A percentile compares a stretch with the other conserved stretches of the same genome.
Evolutionary conservation across 2,113 vertebrate genomes (phyloP).

Genomic region (Microcebus ravelobensis): DNA sequence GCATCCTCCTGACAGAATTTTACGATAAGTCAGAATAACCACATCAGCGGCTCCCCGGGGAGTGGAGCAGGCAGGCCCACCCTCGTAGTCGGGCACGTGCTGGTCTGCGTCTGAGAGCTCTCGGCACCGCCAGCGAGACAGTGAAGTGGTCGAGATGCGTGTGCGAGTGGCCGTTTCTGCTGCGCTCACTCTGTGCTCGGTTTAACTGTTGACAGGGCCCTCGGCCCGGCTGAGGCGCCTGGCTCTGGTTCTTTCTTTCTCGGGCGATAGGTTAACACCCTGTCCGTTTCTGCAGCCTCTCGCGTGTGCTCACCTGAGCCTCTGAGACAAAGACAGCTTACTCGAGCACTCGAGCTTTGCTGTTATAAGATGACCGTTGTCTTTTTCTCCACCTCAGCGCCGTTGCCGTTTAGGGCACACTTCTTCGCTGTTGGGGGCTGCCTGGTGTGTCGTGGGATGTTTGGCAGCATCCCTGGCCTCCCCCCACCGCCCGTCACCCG

Average conservation of each 20-base stretch:
- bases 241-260: neutral
- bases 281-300: neutral
- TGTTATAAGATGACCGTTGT: neutral
- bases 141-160: neutral
- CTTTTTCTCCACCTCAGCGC: neutral
- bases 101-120: neutral
- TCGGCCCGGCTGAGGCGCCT: neutral
- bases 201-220: neutral
- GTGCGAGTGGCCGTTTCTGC: neutral
- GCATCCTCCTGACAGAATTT: neutral
- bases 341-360: neutral
- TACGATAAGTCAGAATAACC: neutral
- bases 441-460: neutral
- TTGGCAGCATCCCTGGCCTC: neutral
- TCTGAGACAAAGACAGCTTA: neutral
- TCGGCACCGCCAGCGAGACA: neutral
- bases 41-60: neutral
- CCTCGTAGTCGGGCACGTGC: fast-evolving
- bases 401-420: neutral
- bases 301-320: neutral
- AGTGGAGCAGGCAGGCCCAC: fast-evolving
- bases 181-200: neutral
- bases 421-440: neutral
- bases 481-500: neutral
- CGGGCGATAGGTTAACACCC: neutral